A percentile compares a stretch with the other conserved stretches of the same genome.
phyloP scores from a whole-genome alignment of 2,113 vertebrate species.

The Mormoops blainvillei region DNA sequence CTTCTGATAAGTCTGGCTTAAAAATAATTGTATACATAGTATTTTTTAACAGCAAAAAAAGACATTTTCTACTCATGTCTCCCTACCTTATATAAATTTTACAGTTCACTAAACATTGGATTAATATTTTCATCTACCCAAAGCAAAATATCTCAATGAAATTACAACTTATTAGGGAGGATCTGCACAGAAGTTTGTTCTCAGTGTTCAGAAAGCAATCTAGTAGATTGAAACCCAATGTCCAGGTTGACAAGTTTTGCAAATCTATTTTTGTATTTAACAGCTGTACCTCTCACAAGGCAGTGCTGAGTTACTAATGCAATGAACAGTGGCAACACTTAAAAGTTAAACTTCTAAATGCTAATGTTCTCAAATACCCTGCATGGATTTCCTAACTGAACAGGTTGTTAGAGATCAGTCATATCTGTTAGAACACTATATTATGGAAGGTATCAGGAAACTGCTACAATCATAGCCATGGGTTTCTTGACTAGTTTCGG shows the following conservation, averaged over 20 bases:
- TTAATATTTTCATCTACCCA: not conserved
- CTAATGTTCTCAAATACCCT: not conserved
- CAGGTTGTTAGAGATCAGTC: not conserved
- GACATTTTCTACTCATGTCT: not conserved
- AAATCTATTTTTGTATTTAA: not conserved
- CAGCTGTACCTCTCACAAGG: not conserved
- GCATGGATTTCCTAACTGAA: not conserved
- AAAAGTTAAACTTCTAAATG: not conserved
- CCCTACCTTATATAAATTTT: not conserved
- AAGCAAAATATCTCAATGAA: conserved; percentile 13
- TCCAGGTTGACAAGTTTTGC: not conserved
- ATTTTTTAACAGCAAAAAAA: conserved; percentile 33
- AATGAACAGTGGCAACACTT: not conserved
- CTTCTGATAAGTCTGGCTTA: not conserved
- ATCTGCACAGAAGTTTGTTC: not conserved
- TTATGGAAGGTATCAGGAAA: not conserved
- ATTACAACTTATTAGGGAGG: not conserved
- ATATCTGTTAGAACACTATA: not conserved
- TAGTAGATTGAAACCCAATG: not conserved
- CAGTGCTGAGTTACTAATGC: not conserved
- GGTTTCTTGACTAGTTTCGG: not conserved
- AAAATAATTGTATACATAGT: not conserved
- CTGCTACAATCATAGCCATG: not conserved
- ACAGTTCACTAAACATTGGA: not conserved
- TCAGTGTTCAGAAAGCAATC: not conserved